Base-by-base conservation (phyloP, 2,113 vertebrate genomes). In the Anas platyrhynchos region DNA sequence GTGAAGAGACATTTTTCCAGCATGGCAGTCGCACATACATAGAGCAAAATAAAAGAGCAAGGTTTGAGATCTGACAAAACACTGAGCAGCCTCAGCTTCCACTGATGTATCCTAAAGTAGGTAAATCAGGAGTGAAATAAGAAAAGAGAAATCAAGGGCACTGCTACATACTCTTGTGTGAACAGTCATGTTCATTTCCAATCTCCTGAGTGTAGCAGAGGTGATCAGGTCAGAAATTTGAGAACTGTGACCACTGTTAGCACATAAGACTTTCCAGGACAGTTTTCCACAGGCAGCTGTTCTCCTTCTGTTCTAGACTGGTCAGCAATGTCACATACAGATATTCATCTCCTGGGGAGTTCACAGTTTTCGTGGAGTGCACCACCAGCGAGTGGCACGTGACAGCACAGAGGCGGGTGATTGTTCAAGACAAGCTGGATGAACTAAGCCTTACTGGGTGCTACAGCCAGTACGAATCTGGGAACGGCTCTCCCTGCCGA, bases 381-480 rank as follows among this genome's bases (percentile, higher is more conserved):
- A 98, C 95, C 6, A 99, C 98, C 93, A 99, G 98, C 0, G 99
- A 99, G 41, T 99, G 99, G 99, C 99, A 99, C 0, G 99, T 99
- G 78, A 97, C 95, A 2, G 98, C 99, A 32, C 98, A 99, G 94
- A 98, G 94, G 94, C 81, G 73, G 63, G 97, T 99, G 88, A 98
- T 85, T 2, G 94, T 99, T 20, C 97, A 94, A 34, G 98, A 99
- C 20, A 98, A 96, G 72, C 92, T 95, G 58, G 97, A 98, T n/a
- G 93, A 89, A 13, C 98, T 99, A 71, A 96, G 86, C 29, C 86
- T 97, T 20, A 97, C 98, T 8, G 97, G 95, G 27, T 99, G 99
- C 91, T 97, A 98, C 48, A 97, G 97, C 97, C 93, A 93, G 32
- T 97, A 97, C 13, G 92, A 71, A 26, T 91, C 98, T 73, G 98